Conservation (phyloP, 1,140 invertebrate genomes). For the Drosophila hydei region DNA sequence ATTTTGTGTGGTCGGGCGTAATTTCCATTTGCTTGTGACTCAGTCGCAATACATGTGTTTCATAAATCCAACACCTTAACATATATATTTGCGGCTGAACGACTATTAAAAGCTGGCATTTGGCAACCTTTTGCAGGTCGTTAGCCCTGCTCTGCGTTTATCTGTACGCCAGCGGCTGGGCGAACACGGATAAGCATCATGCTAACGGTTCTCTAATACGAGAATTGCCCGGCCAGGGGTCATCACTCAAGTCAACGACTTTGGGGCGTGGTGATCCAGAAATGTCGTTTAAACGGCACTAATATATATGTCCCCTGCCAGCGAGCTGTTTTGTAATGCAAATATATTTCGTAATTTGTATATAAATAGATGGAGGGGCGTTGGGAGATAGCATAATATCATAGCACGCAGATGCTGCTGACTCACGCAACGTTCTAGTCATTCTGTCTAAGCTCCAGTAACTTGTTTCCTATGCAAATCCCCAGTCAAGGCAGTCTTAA, state of each 20-base stretch:
- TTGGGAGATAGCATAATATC: constrained; percentile 29
- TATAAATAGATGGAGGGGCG: constrained; percentile 54
- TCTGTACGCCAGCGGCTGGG: constrained; percentile 39
- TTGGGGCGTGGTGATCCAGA: constrained; percentile 68
- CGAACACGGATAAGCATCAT: constrained; percentile 32
- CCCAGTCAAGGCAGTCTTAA: constrained; percentile 47
- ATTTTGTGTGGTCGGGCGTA: not conserved
- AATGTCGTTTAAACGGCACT: constrained; percentile 52
- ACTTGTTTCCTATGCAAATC: constrained; percentile 63
- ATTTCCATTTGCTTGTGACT: constrained; percentile 28
- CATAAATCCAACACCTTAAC: constrained; percentile 20
- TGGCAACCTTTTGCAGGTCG: constrained; percentile 59
- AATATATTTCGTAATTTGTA: constrained; percentile 70
- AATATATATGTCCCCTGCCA: constrained; percentile 31
- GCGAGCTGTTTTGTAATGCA: constrained; percentile 65
- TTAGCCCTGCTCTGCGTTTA: constrained; percentile 63
- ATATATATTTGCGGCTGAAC: constrained; percentile 1
- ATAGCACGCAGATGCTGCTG: constrained; percentile 54
- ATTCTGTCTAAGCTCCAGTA: constrained; percentile 25
- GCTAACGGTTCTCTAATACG: constrained; percentile 17
- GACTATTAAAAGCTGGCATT: constrained; percentile 25
- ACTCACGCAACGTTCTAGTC: constrained; percentile 52
- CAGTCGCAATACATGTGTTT: constrained; percentile 31
- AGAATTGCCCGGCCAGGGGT: not conserved
- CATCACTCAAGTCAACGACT: constrained; percentile 74